Evolutionary conservation across 2,113 vertebrate species (phyloP), one percentile per base, ranked within the genome.

Genomic region (Acrocephalus arundinaceus): DNA sequence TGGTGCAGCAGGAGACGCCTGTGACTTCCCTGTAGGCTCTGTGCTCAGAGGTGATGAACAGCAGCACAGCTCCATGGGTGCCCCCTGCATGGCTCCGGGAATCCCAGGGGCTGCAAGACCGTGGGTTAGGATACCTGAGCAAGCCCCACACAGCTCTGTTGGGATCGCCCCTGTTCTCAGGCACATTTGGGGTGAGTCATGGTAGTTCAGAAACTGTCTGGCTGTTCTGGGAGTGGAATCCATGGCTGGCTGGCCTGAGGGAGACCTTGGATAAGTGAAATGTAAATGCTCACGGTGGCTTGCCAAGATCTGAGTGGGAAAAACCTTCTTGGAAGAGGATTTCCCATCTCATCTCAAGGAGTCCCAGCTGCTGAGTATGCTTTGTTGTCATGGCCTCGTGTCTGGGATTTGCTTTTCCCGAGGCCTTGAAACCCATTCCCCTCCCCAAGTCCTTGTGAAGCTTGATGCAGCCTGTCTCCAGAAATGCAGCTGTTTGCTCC

Each of bases 391-490:
- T 22, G 33, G 77, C 73, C 78, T 89, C 1, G 0, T 75, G 74
- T 39, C 79, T 88, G 79, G 67, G 72, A 82, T 93, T 82, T 92
- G 61, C 27, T 65, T 81, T 85, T 48, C 63, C 63, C 68, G 65
- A 70, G 62, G 62, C 35, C 63, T 74, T 83, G 55, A 93, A 95
- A 55, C 7, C 37, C 12, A 3, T 78, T 94, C 39, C 51, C 22
- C 13, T 77, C 28, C 74, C 41, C 37, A 41, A 0, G 30, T 77
- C 67, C 62, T 93, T 0, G 0, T 0, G 1, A 51, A 74, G 37
- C 33, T 55, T 73, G 43, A 57, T 71, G 84, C 48, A 52, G 41
- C 63, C 77, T 58, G 33, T 78, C 62, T 84, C 57, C 8, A 6
- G 48, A 52, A 88, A 46, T 25, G 22, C 70, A 90, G 71, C 58